A percentile compares a stretch with the other conserved stretches of the same genome.
Conservation (phyloP, 2,797 vertebrate species). For the Arnoldichthys spilopterus region DNA sequence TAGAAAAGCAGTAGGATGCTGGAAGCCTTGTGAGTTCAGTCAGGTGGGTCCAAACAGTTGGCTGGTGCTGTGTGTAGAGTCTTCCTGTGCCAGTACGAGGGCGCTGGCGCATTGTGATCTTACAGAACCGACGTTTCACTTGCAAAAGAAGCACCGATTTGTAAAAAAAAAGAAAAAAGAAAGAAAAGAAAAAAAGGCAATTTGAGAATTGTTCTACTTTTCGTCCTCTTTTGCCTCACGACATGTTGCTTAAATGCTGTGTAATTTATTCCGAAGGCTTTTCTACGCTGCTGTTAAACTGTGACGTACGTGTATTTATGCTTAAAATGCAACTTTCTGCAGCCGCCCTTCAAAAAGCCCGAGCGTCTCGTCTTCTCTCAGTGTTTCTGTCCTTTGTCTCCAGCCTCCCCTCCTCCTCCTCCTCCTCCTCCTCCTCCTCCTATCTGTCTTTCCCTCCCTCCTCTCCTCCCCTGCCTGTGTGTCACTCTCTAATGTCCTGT, state of each 20-base stretch:
- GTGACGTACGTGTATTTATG: background rate
- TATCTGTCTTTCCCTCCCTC: slow-evolving; percentile 30
- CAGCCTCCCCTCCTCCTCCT: background rate
- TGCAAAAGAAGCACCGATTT: background rate
- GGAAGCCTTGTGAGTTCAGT: background rate
- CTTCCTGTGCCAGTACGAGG: background rate
- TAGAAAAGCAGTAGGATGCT: too few species aligned
- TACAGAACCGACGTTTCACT: background rate
- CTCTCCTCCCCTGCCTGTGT: slow-evolving; percentile 56
- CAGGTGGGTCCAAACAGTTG: background rate
- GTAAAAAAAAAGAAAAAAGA: background rate
- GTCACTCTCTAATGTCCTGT: slow-evolving; percentile 54
- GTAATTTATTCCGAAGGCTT: background rate
- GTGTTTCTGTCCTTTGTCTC: slow-evolving; percentile 10
- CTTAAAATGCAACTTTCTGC: background rate
- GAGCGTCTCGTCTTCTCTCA: slow-evolving; percentile 14
- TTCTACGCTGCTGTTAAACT: background rate
- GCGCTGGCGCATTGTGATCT: background rate
- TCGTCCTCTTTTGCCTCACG: background rate
- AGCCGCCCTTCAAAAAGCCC: too few species aligned
- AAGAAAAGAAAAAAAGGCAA: too few species aligned
- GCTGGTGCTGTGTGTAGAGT: background rate
- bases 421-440: background rate
- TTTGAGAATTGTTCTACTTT: background rate
- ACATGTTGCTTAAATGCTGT: slow-evolving; percentile 31